phyloP scores from a whole-genome alignment of 2,888 invertebrate genomes.

The Volucella bombylans region DNA sequence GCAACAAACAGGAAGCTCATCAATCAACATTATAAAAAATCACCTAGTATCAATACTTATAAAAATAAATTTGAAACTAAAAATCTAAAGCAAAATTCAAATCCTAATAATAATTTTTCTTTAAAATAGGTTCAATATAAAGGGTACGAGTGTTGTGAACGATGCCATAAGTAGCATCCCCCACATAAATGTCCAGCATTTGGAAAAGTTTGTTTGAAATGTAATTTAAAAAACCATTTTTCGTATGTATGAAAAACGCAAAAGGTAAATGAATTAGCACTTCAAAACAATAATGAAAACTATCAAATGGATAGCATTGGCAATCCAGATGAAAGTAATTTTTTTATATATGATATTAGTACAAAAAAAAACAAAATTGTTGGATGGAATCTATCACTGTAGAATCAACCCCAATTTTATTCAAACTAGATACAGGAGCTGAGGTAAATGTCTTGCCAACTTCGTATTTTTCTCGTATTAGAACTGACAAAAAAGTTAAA shows the following conservation, averaged over 20 bases:
- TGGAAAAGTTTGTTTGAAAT: conserved; percentile 24
- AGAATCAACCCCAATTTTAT: conserved; percentile 6
- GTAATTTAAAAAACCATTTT: conserved; percentile 5
- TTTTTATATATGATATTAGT: not conserved
- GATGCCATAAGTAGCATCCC: not conserved
- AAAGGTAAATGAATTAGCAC: conserved; percentile 13
- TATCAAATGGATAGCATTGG: not conserved
- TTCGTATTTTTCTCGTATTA: conserved; percentile 15
- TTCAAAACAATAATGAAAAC: too few relatives aligned
- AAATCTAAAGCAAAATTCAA: conserved; percentile 7
- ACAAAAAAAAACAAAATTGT: conserved; percentile 22
- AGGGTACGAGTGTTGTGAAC: conserved; percentile 12
- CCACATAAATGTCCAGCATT: conserved; percentile 12
- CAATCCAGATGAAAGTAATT: conserved; percentile 4
- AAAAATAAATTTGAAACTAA: conserved; percentile 22
- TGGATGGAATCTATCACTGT: conserved; percentile 11
- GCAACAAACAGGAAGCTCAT: not conserved
- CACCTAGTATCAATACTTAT: conserved; percentile 10
- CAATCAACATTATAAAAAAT: conserved; percentile 25
- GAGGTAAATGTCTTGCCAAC: not conserved
- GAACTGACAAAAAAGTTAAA: conserved; percentile 11
- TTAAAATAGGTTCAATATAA: conserved; percentile 21
- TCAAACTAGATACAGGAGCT: conserved; percentile 26
- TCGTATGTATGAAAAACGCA: conserved; percentile 2
- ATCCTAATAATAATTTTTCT: conserved; percentile 12